Conservation (phyloP, 1,140 invertebrate species). For the Brevipalpus yothersi region DNA sequence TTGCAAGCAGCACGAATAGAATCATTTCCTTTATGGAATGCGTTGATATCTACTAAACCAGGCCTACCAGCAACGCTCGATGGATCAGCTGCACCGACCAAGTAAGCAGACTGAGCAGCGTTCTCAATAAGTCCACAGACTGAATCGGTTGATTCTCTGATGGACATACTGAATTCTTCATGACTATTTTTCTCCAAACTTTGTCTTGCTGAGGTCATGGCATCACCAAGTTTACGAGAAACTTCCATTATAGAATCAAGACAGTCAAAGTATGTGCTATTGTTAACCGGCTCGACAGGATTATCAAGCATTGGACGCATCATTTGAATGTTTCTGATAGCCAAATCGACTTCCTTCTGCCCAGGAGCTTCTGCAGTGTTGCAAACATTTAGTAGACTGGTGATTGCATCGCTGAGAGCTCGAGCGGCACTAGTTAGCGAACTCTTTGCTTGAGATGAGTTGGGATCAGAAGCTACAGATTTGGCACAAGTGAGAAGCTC, state of each 20-base stretch:
- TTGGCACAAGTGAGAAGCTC: slow-evolving; percentile 66
- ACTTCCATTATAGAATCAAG: slow-evolving; percentile 80
- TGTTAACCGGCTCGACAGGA: slow-evolving; percentile 62
- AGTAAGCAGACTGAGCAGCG: slow-evolving; percentile 63
- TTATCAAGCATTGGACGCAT: slow-evolving; percentile 58
- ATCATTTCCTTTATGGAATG: slow-evolving; percentile 60
- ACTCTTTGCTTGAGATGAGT: slow-evolving; percentile 69
- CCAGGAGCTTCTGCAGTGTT: slow-evolving; percentile 32
- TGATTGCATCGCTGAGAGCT: slow-evolving; percentile 75
- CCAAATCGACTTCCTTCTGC: slow-evolving; percentile 64
- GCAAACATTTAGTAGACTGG: slow-evolving; percentile 42
- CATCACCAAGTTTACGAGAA: slow-evolving; percentile 43
- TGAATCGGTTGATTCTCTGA: slow-evolving; percentile 52
- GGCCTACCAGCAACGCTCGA: slow-evolving; percentile 61
- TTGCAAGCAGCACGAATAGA: slow-evolving; percentile 69
- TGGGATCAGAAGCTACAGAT: slow-evolving; percentile 60
- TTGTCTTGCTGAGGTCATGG: slow-evolving; percentile 78
- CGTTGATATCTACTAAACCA: slow-evolving; percentile 71
- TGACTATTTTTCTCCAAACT: slow-evolving; percentile 50
- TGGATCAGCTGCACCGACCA: slow-evolving; percentile 75
- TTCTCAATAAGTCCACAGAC: slow-evolving; percentile 84
- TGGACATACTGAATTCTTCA: slow-evolving; percentile 61
- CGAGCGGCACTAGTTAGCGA: slow-evolving; percentile 57
- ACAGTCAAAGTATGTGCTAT: slow-evolving; percentile 76
- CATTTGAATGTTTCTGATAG: slow-evolving; percentile 60